A percentile compares a stretch with the other conserved stretches of the same genome.
Evolutionary conservation across 2,113 vertebrate genomes (phyloP).

Genomic region (Rhizomys pruinosus): DNA sequence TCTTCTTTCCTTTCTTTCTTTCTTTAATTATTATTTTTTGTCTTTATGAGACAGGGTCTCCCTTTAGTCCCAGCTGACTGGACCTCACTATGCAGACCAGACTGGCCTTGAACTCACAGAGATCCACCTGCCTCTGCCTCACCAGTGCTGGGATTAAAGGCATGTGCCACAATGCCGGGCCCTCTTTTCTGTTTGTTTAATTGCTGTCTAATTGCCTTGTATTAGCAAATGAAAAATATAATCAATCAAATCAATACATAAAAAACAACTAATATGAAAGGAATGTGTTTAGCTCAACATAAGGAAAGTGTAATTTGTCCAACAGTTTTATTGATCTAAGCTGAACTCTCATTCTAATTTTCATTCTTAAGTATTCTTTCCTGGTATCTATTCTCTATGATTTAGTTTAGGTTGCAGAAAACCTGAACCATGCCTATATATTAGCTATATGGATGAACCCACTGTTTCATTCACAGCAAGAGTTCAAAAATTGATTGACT

Average conservation of each 20-base stretch:
- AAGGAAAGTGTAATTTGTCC: not conserved
- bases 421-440: not conserved
- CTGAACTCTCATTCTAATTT: not conserved
- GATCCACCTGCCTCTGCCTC: too few species aligned
- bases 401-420: constrained; percentile 12
- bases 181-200: constrained; percentile 18
- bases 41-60: too few species aligned
- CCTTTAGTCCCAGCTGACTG: too few species aligned
- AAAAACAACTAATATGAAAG: not conserved
- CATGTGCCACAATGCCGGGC: too few species aligned
- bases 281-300: not conserved
- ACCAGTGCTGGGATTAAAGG: too few species aligned
- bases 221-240: not conserved
- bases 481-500: constrained; percentile 36
- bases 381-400: too few species aligned
- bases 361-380: not conserved
- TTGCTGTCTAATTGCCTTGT: not conserved
- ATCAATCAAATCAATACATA: too few species aligned
- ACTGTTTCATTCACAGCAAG: not conserved
- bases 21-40: too few species aligned
- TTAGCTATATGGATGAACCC: not conserved
- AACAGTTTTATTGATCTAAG: not conserved
- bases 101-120: too few species aligned
- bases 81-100: too few species aligned
- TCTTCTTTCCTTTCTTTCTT: too few species aligned